Percentiles rank a stretch among this genome's conserved stretches.
Conservation (phyloP, 2,888 invertebrate species). For the Parnassius glacialis region DNA sequence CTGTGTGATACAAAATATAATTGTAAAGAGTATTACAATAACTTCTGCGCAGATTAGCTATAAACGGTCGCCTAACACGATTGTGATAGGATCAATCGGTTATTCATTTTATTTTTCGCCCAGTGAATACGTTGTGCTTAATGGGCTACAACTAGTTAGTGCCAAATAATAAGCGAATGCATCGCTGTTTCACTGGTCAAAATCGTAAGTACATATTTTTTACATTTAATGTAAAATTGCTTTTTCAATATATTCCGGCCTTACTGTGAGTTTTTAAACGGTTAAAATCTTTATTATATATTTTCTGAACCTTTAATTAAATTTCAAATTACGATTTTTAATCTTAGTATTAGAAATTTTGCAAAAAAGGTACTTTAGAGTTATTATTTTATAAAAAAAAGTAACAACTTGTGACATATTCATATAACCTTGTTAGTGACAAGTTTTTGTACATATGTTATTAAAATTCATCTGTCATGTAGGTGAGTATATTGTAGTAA, state of each 20-base stretch:
- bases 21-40: conserved; percentile 30
- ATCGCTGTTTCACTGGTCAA: conserved; percentile 19
- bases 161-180: conserved; percentile 46
- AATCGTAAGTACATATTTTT: conserved; percentile 33
- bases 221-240: background rate
- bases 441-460: conserved; percentile 10
- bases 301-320: background rate
- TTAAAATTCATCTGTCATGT: background rate
- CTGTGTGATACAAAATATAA: conserved; percentile 38
- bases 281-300: conserved; percentile 10
- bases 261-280: conserved; percentile 16
- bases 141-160: conserved; percentile 50
- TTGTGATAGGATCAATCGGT: conserved; percentile 48
- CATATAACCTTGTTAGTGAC: conserved; percentile 21
- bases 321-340: background rate
- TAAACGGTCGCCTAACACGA: conserved; percentile 36
- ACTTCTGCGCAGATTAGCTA: conserved; percentile 29
- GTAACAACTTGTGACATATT: conserved; percentile 22
- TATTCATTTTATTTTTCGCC: conserved; percentile 48
- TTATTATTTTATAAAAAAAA: conserved; percentile 1
- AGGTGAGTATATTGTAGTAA: conserved; percentile 1
- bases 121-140: conserved; percentile 52
- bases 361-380: background rate
- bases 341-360: background rate
- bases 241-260: conserved; percentile 3